Evolutionary conservation across 2,113 vertebrate genomes (phyloP), one percentile per base, ranked within the genome.

Genomic region (Pollachius pollachius): DNA sequence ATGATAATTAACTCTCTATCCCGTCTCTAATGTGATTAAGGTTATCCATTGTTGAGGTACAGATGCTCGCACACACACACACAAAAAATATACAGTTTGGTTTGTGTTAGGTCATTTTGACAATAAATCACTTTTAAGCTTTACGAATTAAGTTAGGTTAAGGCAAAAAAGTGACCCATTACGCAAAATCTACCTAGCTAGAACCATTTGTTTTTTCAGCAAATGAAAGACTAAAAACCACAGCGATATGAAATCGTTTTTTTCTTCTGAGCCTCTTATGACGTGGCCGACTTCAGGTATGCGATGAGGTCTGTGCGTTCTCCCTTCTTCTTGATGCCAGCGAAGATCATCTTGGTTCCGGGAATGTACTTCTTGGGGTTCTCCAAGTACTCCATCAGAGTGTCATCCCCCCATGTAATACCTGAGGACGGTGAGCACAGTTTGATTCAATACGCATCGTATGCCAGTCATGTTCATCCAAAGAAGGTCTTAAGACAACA

Each of bases 291-390:
- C 83, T 95, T 95, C 69, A 97, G 90, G 87, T 95, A 96, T 15
- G 90, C 85, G 70, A 94, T 85, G 69, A 96, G 85, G 76, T 95
- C 92, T 70, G 77, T 61, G 70, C 93, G 94, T 76, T 96, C 94
- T 5, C 83, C 93, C 87, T 95, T 94, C 92, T 96, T 96, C 86
- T 94, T 95, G 89, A 95, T 94, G 70, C 93, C 93, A 71, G 92
- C 91, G 74, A 97, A 97, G 80, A 94, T 85, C 81, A 93, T 95
- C 88, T 96, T 96, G 72, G 91, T 96, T 83, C 91, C 92, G 65
- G 93, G 92, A 85, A 95, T 95, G 83, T 94, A 95, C 85, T 96
- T 96, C 90, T 95, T 95, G 30, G 94, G 93, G 75, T 96, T 95
- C 80, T 96, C 93, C 90, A 97, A 91, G 90, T 95, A 95, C 74